phyloP scores from a whole-genome alignment of 2,888 invertebrate species.

The Pocota personata region DNA sequence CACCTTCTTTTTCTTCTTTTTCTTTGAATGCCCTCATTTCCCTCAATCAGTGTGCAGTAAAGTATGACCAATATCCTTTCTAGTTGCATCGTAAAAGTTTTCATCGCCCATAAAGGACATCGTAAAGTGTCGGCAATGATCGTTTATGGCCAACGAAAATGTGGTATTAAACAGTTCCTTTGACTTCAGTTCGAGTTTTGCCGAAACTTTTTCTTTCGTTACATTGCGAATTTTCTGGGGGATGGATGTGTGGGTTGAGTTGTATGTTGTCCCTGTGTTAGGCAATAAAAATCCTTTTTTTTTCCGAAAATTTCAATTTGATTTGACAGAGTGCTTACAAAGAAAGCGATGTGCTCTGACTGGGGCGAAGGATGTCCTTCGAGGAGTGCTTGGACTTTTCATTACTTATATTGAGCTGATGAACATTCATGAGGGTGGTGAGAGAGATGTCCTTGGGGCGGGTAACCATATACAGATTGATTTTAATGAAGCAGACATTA shows the following conservation, averaged over 20 bases:
- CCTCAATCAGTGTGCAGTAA: slow-evolving; percentile 73
- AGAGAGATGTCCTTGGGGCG: slow-evolving; percentile 6
- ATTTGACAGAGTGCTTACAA: slow-evolving; percentile 76
- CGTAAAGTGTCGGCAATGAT: slow-evolving; percentile 77
- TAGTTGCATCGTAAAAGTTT: slow-evolving; percentile 73
- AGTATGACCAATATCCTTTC: slow-evolving; percentile 73
- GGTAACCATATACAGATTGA: slow-evolving; percentile 57
- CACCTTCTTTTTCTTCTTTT: slow-evolving; percentile 23
- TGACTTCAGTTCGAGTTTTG: slow-evolving; percentile 47
- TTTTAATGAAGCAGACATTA: slow-evolving; percentile 72
- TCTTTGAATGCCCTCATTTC: slow-evolving; percentile 68
- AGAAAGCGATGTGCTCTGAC: slow-evolving; percentile 39
- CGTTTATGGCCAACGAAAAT: slow-evolving; percentile 76
- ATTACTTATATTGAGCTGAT: slow-evolving; percentile 60
- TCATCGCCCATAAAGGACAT: slow-evolving; percentile 75
- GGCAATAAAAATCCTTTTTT: slow-evolving; percentile 73
- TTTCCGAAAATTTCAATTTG: slow-evolving; percentile 79
- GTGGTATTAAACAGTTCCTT: slow-evolving; percentile 73
- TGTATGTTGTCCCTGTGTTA: slow-evolving; percentile 30
- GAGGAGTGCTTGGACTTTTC: slow-evolving; percentile 49
- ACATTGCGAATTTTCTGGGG: slow-evolving; percentile 36
- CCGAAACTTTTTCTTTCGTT: slow-evolving; percentile 28
- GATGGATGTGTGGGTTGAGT: not conserved
- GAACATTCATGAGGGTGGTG: slow-evolving; percentile 62
- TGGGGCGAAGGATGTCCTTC: slow-evolving; percentile 35